Evolutionary conservation across 2,888 invertebrate genomes (phyloP).

Genomic region (Rhingia campestris): DNA sequence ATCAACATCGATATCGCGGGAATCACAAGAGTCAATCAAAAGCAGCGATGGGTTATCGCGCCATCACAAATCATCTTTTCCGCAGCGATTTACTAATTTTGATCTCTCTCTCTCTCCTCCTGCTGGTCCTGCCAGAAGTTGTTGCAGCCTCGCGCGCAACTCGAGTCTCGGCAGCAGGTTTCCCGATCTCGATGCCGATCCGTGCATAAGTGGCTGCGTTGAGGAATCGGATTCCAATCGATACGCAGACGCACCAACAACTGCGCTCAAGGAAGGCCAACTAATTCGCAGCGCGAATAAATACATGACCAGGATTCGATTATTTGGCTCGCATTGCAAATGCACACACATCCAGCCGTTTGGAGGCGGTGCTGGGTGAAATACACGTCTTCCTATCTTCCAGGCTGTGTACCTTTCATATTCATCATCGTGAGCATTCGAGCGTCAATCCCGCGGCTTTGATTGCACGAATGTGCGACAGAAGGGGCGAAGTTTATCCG

Average conservation of each 20-base stretch:
- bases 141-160: not conserved
- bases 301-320: slow-evolving; percentile 71
- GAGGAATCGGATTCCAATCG: slow-evolving; percentile 66
- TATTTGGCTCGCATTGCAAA: slow-evolving; percentile 69
- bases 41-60: slow-evolving; percentile 74
- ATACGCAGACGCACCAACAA: slow-evolving; percentile 50
- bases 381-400: slow-evolving; percentile 28
- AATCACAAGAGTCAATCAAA: slow-evolving; percentile 71
- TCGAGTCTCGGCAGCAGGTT: slow-evolving; percentile 54
- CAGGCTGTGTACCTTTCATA: slow-evolving; percentile 44
- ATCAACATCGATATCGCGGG: slow-evolving; percentile 68
- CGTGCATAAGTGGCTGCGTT: slow-evolving; percentile 46
- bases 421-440: slow-evolving; percentile 62
- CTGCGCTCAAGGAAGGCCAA: slow-evolving; percentile 40
- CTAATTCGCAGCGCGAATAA: slow-evolving; percentile 72
- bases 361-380: slow-evolving; percentile 60
- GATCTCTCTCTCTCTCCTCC: slow-evolving; percentile 37
- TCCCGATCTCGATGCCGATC: not conserved
- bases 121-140: not conserved
- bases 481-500: slow-evolving; percentile 15
- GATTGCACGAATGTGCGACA: slow-evolving; percentile 43
- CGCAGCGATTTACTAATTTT: slow-evolving; percentile 73
- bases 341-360: slow-evolving; percentile 44
- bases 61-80: slow-evolving; percentile 73
- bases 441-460: slow-evolving; percentile 69